phyloP scores from a whole-genome alignment of 2,113 vertebrate genomes.

The Tetrao urogallus region DNA sequence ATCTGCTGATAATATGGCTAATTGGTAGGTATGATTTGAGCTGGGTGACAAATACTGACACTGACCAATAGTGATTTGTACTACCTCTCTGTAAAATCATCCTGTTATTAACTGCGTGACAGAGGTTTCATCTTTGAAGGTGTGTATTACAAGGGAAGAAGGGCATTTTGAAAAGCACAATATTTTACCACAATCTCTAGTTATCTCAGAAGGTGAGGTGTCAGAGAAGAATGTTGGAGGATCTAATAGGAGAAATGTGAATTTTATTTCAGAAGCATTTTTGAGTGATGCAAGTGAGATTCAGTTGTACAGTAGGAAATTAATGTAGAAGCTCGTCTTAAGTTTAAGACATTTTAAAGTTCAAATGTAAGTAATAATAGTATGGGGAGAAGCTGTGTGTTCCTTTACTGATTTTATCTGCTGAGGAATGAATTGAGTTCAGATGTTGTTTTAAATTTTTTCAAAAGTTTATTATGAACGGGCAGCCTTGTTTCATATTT shows the following conservation, averaged over 20 bases:
- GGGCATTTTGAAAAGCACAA: neutral
- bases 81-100: neutral
- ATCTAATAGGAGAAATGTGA: neutral
- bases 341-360: neutral
- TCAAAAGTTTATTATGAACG: neutral
- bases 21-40: constrained; percentile 83
- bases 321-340: neutral
- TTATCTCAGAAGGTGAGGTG: neutral
- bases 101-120: neutral
- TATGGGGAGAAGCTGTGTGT: neutral
- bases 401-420: neutral
- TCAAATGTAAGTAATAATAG: neutral
- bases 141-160: neutral
- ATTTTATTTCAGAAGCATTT: neutral
- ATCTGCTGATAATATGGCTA: constrained; percentile 97
- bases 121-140: neutral
- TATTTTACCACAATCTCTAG: neutral
- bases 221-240: neutral
- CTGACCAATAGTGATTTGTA: neutral
- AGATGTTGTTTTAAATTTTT: neutral
- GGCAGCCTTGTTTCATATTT: neutral
- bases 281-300: neutral
- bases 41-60: neutral
- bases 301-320: neutral
- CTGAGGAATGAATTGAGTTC: neutral